Percentiles rank a stretch among this genome's conserved stretches.
Conservation (phyloP, 53 echinoderm and acorn worm species). For the Temnopleurus reevesii region DNA sequence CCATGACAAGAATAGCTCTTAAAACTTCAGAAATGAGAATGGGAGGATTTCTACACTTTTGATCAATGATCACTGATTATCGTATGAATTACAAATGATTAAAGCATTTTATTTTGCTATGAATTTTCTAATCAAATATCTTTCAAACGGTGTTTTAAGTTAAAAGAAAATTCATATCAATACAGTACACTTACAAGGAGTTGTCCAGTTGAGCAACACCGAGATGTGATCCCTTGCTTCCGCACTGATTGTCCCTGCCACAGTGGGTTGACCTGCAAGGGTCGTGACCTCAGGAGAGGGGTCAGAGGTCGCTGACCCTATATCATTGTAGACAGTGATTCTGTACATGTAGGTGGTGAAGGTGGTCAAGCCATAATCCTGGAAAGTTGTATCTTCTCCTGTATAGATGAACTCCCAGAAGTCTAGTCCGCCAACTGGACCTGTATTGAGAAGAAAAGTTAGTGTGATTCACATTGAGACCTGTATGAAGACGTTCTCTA, state of each 20-base stretch:
- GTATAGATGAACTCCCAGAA: constrained; percentile 94
- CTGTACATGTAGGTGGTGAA: constrained; percentile 96
- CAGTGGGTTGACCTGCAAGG: constrained; percentile 77
- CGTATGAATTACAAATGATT: too few relatives aligned
- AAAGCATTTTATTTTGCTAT: too few relatives aligned
- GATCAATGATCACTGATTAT: too few relatives aligned
- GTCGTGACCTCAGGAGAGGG: constrained; percentile 85
- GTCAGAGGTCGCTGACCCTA: constrained; percentile 83
- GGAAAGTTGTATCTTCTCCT: constrained; percentile 64
- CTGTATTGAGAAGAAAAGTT: constrained; percentile 25
- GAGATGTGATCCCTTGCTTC: constrained; percentile 79
- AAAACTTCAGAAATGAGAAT: too few relatives aligned
- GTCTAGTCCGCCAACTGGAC: constrained; percentile 75
- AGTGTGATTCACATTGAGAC: too few relatives aligned
- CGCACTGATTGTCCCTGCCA: constrained; percentile 73
- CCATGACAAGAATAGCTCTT: too few relatives aligned
- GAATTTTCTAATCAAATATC: too few relatives aligned
- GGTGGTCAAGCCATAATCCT: constrained; percentile 82
- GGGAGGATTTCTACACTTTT: too few relatives aligned
- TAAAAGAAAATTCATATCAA: not conserved
- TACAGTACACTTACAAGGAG: constrained; percentile 77
- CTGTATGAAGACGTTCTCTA: too few relatives aligned
- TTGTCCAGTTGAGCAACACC: constrained; percentile 84
- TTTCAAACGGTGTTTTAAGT: too few relatives aligned
- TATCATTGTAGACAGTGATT: constrained; percentile 86